Evolutionary conservation across 2,888 invertebrate species (phyloP).

Genomic region (Deilephila elpenor): DNA sequence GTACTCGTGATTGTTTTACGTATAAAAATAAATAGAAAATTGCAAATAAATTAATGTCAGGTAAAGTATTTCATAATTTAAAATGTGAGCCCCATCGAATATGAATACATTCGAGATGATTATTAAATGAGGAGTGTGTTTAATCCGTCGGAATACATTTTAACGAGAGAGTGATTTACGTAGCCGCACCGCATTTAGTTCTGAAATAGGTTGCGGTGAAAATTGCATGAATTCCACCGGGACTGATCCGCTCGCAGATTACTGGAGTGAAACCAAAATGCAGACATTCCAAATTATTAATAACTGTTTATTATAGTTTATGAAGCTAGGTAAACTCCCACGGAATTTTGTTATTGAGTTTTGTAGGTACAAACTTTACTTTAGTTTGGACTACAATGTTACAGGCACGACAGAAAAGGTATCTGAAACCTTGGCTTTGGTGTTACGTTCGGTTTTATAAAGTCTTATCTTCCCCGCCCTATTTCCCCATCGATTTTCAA

Average conservation of each 20-base stretch:
- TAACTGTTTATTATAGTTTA: background rate
- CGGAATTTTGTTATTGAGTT: too few relatives aligned
- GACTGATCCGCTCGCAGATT: background rate
- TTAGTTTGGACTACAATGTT: background rate
- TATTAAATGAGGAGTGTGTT: constrained; percentile 10
- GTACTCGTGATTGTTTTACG: too few relatives aligned
- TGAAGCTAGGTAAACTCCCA: background rate
- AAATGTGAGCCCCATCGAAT: too few relatives aligned
- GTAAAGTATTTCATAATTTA: too few relatives aligned
- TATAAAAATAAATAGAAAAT: too few relatives aligned
- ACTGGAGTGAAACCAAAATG: constrained; percentile 1
- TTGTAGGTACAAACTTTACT: too few relatives aligned
- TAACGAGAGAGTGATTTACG: constrained; percentile 16
- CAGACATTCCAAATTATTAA: constrained; percentile 2
- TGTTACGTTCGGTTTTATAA: too few relatives aligned
- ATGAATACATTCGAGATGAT: background rate
- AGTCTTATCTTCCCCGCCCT: too few relatives aligned
- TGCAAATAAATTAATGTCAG: too few relatives aligned
- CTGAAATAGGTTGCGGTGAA: constrained; percentile 19
- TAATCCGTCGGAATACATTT: constrained; percentile 8
- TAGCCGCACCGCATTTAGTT: constrained; percentile 11
- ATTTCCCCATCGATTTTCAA: too few relatives aligned
- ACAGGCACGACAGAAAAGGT: background rate
- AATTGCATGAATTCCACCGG: constrained; percentile 15
- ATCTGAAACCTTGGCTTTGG: too few relatives aligned